Evolutionary conservation across 1,140 invertebrate species (phyloP), one percentile per base, ranked within the genome.

Genomic region (Penaeus indicus): DNA sequence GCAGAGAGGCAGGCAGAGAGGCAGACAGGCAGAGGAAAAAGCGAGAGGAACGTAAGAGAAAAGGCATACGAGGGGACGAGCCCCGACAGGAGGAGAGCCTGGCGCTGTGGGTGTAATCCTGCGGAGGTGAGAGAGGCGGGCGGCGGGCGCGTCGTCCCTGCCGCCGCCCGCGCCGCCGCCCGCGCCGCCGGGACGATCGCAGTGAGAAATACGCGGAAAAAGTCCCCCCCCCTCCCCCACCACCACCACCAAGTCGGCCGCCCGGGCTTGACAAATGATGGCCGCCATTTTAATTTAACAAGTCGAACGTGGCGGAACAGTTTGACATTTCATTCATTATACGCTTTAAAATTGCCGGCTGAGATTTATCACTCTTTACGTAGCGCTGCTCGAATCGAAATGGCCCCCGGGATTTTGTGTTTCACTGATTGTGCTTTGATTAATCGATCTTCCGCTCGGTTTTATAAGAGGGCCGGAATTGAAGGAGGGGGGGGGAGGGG

Each of bases 301-400:
- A 88, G 86, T 88, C 86, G 86, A 88, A 88, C 86, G 86, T 78
- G 86, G 86, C 86, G 82, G 86, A 88, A 88, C 86, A 88, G 81
- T 88, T 88, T 88, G 86, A 88, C 86, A 88, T 88, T 88, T 88
- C 86, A 88, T 88, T 88, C 86, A 88, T 88, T 88, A 88, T 84
- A 84, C 81, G 86, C 81, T 88, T 88, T 82, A 84, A 88, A 88
- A 88, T 88, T 88, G 86, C 86, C 54, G 69, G 78, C 47, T 27
- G 86, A 88, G 86, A 88, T 88, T 88, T 88, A 88, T 88, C 82
- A 88, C 86, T 88, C 86, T 88, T 83, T 84, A 84, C 86, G 80
- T 81, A 47, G 67, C 86, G 86, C 86, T 84, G 69, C 86, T 83
- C 86, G 84, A 84, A 88, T 88, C 86, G 86, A 88, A 88, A 88